Evolutionary conservation across 2,113 vertebrate species (phyloP).

Genomic region (Hippopotamus amphibius): DNA sequence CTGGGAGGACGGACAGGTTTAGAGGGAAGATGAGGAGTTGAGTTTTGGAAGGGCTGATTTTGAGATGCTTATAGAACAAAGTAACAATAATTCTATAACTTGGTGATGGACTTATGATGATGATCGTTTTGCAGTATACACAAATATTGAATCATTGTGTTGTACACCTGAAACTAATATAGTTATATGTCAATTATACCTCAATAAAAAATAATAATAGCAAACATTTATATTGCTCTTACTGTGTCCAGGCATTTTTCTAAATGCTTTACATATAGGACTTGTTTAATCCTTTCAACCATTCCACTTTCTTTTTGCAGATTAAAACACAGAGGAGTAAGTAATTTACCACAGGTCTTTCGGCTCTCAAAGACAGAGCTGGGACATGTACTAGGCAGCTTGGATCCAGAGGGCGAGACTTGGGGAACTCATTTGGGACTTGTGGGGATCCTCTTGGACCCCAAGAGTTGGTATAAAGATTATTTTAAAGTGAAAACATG

Average conservation of each 20-base stretch:
- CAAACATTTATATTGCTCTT: background rate
- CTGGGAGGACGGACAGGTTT: background rate
- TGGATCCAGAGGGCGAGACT: background rate
- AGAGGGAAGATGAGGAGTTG: background rate
- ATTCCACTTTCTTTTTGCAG: background rate
- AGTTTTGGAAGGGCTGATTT: background rate
- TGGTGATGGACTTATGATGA: background rate
- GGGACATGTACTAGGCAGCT: background rate
- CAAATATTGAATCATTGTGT: background rate
- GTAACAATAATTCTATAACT: background rate
- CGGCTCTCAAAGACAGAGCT: background rate
- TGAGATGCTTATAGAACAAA: background rate
- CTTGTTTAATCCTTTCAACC: background rate
- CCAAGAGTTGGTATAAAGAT: background rate
- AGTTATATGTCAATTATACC: background rate
- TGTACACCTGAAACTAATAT: background rate
- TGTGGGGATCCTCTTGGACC: background rate
- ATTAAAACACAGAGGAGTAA: background rate
- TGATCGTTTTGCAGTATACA: background rate
- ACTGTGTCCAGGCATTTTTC: background rate
- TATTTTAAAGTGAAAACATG: slow-evolving; percentile 2
- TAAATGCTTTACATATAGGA: background rate
- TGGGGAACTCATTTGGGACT: background rate
- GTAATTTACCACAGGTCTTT: background rate
- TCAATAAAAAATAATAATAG: background rate